Percentiles rank a stretch among this genome's conserved stretches.
Evolutionary conservation across 2,113 vertebrate species (phyloP).

Genomic region (Lepus europaeus): DNA sequence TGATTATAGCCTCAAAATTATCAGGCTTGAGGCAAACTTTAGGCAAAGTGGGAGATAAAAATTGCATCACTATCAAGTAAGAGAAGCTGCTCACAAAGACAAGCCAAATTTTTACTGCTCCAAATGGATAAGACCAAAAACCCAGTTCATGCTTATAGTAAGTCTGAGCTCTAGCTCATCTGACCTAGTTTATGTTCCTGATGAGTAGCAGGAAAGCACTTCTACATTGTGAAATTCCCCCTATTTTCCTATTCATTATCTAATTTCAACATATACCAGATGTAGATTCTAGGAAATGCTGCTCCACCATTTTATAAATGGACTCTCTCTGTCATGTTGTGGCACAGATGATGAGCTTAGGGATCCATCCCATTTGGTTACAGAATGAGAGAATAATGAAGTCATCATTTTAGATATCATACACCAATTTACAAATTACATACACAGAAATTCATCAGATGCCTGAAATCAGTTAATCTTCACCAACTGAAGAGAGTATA

Average conservation of each 20-base stretch:
- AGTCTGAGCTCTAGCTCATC: not conserved
- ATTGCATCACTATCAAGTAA: not conserved
- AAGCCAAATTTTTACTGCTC: not conserved
- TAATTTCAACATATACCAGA: not conserved
- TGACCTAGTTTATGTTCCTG: not conserved
- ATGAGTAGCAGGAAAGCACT: not conserved
- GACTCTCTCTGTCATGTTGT: not conserved
- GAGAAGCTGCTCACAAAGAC: not conserved
- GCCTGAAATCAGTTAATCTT: not conserved
- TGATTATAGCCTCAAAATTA: not conserved
- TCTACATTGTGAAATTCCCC: not conserved
- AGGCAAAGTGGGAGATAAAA: conserved; percentile 35
- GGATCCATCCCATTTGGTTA: not conserved
- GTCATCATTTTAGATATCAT: not conserved
- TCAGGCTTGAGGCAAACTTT: not conserved
- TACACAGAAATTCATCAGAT: not conserved
- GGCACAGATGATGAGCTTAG: not conserved
- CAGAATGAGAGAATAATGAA: not conserved
- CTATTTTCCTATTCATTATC: not conserved
- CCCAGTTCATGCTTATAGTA: not conserved
- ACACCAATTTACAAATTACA: not conserved
- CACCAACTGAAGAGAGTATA: not conserved
- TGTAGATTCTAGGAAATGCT: not conserved
- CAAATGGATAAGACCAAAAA: not conserved
- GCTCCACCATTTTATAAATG: not conserved